Conservation (phyloP, 2,797 vertebrate species). For the Craterocephalus amniculus region DNA sequence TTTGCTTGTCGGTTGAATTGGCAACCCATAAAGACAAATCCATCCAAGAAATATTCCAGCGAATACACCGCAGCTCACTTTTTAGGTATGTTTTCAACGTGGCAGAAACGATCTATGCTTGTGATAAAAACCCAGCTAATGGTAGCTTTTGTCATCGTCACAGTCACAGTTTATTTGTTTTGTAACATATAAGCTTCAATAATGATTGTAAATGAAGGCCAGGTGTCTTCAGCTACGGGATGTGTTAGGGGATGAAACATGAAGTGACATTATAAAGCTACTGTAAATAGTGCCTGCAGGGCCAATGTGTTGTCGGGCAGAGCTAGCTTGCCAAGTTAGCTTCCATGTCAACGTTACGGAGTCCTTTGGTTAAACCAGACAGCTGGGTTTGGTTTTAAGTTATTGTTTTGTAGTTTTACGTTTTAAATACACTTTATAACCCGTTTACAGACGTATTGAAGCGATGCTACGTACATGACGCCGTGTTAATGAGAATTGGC, state of each 20-base stretch:
- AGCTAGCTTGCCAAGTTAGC: slow-evolving; percentile 21
- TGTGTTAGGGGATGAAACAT: neutral
- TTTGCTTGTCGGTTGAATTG: slow-evolving; percentile 12
- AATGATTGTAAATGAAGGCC: slow-evolving; percentile 29
- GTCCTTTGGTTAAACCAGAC: neutral
- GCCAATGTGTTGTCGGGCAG: neutral
- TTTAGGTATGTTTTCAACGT: slow-evolving; percentile 50
- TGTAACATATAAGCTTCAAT: slow-evolving; percentile 45
- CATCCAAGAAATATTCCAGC: neutral
- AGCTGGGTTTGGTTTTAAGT: neutral
- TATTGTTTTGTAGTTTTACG: neutral
- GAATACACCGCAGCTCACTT: slow-evolving; percentile 1
- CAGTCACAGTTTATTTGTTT: slow-evolving; percentile 11
- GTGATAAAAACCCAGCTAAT: slow-evolving; percentile 2
- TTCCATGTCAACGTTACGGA: neutral
- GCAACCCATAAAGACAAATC: slow-evolving; percentile 16
- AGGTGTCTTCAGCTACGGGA: neutral
- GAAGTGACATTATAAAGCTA: slow-evolving; percentile 6
- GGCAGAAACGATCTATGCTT: neutral
- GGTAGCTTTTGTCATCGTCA: slow-evolving; percentile 16
- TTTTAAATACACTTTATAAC: neutral
- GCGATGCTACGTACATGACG: neutral
- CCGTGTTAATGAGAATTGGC: neutral
- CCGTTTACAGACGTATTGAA: neutral
- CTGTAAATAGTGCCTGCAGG: neutral